Evolutionary conservation across 2,888 invertebrate species (phyloP), one percentile per base, ranked within the genome.

Genomic region (Caenorhabditis sinica): DNA sequence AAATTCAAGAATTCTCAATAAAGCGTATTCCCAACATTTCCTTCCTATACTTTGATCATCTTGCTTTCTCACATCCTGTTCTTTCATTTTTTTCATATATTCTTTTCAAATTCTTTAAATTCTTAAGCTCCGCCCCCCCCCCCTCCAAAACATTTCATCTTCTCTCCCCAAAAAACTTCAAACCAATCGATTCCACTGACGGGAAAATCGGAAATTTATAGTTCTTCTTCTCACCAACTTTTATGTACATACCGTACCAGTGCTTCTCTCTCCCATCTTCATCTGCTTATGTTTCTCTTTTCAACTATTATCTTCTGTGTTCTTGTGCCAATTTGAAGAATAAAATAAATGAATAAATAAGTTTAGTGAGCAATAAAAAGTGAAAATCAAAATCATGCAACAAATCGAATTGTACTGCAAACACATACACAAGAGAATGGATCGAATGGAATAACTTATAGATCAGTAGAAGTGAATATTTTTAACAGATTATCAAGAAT

Each of bases 221-320:
- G 1, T 28, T 65, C 15, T 63, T 20, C 36, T 65, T n/a, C 36
- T 45, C 30, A 13, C 3, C 11, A n/a, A n/a, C 13, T 69, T 69
- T 56, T 56, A 69, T 69, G 69, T 69, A 69, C 69, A 69, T 69
- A 69, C 69, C 69, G 69, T 69, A 69, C 69, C 69, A 56, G 69
- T 69, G 69, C 40, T 11, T 9, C 13, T 23, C 56, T 20, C 60
- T 6, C 9, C 23, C 23, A 9, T 40, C 43, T 63, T 20, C 30
- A 20, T n/a, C 5, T 30, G 4, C 33, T 53, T n/a, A n/a, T n/a
- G n/a, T n/a, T n/a, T n/a, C n/a, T 69, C 33, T 36, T 36, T 36
- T 36, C 9, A 36, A 36, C 40, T 40, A n/a, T 53, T 5, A 28
- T n/a, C 65, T 53, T 53, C 40, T 43, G 33, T 33, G 23, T 45